Evolutionary conservation across 2,888 invertebrate species (phyloP), one percentile per base, ranked within the genome.

Genomic region (Drosophila koepferae): DNA sequence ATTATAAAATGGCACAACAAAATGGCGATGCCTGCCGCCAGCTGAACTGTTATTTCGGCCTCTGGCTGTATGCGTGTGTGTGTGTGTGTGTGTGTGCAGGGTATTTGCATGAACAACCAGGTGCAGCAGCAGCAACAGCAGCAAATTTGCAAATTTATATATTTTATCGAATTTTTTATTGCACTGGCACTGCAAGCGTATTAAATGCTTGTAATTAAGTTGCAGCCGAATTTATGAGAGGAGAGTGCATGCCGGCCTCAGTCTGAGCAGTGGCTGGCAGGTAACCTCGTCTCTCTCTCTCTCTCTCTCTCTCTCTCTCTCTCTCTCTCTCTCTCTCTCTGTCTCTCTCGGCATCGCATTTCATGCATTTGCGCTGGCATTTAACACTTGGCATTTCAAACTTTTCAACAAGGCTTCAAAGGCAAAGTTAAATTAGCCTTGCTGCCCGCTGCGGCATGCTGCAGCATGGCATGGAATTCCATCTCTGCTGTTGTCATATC

Each of bases 61-160:
- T 10, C 38, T 23, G 40, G 34, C 67, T 72, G 44, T 36, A 12
- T 36, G 48, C 2, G 38, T 14, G 18, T 43, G 18, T 31, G 48
- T 48, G 28, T 53, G 56, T 46, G 18, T 44, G 18, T 36, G 51
- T 60, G 49, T 44, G 64, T 58, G 64, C 60, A 62, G 58, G 68
- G 63, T 58, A 80, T 75, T 79, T 81, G 62, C 69, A 77, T 73
- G 69, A 53, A 20, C 61, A 59, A 54, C 46, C 66, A 62, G 41
- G 43, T 49, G 61, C 51, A 80, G 68, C 20, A 41, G 44, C 62
- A 59, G 44, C 55, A n/a, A 43, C 36, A 28, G 48, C 65, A 72
- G 81, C 70, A 81, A 69, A 72, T 83, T 74, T 58, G 56, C 63
- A 58, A 72, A 70, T 80, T 64, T 76, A 78, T 74, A 56, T 51